phyloP scores from a whole-genome alignment of 2,888 invertebrate genomes.

The Limnephilus marmoratus region DNA sequence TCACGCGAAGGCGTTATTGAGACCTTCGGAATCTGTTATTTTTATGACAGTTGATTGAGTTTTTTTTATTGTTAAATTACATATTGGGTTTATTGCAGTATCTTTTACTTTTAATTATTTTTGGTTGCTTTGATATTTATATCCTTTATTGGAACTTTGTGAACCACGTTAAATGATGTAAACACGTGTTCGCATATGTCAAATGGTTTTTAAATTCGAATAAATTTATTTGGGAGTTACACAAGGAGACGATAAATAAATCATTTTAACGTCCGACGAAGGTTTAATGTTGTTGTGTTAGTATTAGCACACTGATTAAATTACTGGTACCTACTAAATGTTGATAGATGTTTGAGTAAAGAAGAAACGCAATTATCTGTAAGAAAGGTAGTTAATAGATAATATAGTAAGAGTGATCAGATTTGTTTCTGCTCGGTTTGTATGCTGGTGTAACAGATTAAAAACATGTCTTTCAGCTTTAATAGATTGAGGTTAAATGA shows the following conservation, averaged over 20 bases:
- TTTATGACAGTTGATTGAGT: neutral
- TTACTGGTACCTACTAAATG: too few species aligned
- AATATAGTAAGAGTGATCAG: too few species aligned
- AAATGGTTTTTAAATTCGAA: too few species aligned
- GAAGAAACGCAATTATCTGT: neutral
- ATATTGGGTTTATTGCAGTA: neutral
- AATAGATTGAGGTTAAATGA: too few species aligned
- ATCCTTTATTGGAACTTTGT: neutral
- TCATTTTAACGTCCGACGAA: neutral
- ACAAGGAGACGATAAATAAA: neutral
- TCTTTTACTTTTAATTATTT: neutral
- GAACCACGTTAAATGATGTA: neutral
- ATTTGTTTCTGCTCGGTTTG: neutral
- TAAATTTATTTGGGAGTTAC: neutral
- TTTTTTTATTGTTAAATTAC: neutral
- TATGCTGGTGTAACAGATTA: too few species aligned
- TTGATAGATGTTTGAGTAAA: too few species aligned
- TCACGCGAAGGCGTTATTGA: neutral
- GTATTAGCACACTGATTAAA: neutral
- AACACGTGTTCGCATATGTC: too few species aligned
- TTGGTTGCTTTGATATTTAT: neutral
- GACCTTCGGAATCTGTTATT: neutral
- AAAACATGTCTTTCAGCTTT: too few species aligned
- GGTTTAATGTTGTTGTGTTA: neutral
- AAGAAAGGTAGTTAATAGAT: neutral